Evolutionary conservation across 1,140 invertebrate genomes (phyloP), one percentile per base, ranked within the genome.

Genomic region (Conus ventricosus): DNA sequence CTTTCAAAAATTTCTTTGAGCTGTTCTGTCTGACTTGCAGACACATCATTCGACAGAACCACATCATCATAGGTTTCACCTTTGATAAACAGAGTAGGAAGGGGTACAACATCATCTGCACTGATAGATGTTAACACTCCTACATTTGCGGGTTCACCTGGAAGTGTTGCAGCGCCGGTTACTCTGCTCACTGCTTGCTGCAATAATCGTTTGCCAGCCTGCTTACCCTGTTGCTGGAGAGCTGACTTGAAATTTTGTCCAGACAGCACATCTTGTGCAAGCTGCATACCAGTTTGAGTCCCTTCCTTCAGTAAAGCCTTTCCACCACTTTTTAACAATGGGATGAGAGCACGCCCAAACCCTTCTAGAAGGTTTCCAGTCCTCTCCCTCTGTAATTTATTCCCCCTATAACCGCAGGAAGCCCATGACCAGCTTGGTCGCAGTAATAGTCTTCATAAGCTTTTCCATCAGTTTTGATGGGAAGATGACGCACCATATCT

Each of bases 221-320:
- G 20, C 25, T 39, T 15, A 4, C 11, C 25, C 17, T 15, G 84
- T 63, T 39, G 51, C 27, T 63, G 4, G 27, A 51, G n/a, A 17
- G 63, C 81, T 20, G 7, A n/a, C 25, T 85, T 85, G 15, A 85
- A 60, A 85, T 63, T 85, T 63, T 71, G 55, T 63, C 84, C 84
- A n/a, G 54, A 63, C 84, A 85, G 10, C 23, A 85, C 54, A 60
- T 85, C 54, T 27, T 71, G 20, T 6, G 57, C 84, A 10, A 85
- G 4, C 15, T 85, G 20, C 11, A 85, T 20, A 6, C 84, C 84
- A 25, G 55, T 85, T 11, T 39, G 2, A 23, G 57, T 23, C 13
- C 20, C 55, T 85, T 85, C 84, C 63, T 63, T 63, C 55, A 60
- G 15, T 57, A 85, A 23, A 25, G 84, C 27, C n/a, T 85, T 85